These are phyloP conservation scores for Lanistes nyassanus DNA, from an alignment of 1,140 invertebrate species.

Conservation along the genomic window DNA sequence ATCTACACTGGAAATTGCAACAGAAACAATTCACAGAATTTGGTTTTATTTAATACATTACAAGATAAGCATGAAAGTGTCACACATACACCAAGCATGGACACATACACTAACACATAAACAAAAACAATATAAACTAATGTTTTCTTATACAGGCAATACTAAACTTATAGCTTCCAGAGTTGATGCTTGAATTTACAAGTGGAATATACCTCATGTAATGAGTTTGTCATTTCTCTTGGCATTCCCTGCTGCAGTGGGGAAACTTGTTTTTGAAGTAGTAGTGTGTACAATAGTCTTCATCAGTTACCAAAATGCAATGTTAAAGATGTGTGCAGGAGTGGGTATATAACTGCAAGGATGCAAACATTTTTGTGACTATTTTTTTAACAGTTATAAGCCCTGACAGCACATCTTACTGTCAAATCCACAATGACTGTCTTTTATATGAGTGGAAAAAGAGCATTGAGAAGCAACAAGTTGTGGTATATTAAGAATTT, in stretches of 20 bases:
- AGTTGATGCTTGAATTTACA: too few relatives aligned
- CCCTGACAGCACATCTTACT: neutral
- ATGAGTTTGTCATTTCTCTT: too few relatives aligned
- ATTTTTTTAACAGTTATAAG: neutral
- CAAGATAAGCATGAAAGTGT: neutral
- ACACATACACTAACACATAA: slow-evolving; percentile 9
- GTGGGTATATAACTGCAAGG: neutral
- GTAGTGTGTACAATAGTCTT: neutral
- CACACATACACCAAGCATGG: slow-evolving; percentile 3
- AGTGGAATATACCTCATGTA: neutral
- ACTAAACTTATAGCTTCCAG: neutral
- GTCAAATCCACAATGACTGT: neutral
- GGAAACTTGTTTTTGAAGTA: neutral
- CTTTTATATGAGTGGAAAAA: neutral
- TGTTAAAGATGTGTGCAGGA: neutral
- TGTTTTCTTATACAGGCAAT: neutral
- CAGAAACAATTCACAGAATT: slow-evolving; percentile 16
- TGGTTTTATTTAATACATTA: neutral
- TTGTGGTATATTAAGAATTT: neutral
- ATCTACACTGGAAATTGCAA: neutral
- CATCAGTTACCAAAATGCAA: too few relatives aligned
- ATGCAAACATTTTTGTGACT: neutral
- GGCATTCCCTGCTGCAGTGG: neutral
- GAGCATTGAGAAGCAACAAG: neutral
- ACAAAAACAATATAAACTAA: neutral